Conservation (phyloP, 2,797 vertebrate species). For the Spinibarbus caldwelli region DNA sequence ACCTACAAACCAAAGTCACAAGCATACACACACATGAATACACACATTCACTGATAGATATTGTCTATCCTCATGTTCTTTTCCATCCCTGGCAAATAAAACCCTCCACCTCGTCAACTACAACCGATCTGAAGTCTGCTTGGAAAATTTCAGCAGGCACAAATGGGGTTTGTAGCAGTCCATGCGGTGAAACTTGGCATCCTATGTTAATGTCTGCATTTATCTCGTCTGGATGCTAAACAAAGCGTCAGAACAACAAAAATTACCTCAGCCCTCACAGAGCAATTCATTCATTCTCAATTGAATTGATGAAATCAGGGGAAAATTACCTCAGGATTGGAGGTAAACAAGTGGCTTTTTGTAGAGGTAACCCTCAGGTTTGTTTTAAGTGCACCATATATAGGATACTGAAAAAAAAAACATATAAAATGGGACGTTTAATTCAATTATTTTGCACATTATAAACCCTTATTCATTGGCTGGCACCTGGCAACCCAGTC, state of each 20-base stretch:
- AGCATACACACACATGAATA: conserved; percentile 27
- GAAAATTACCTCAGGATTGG: conserved; percentile 24
- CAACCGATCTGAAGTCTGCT: conserved; percentile 69
- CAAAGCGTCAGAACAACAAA: neutral
- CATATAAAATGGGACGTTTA: conserved; percentile 27
- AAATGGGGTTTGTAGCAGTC: conserved; percentile 66
- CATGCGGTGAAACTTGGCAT: conserved; percentile 70
- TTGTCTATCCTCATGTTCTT: conserved; percentile 71
- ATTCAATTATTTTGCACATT: conserved; percentile 53
- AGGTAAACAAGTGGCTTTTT: conserved; percentile 26
- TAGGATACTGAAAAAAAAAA: conserved; percentile 28
- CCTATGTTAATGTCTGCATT: conserved; percentile 65
- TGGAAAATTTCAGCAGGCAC: conserved; percentile 79
- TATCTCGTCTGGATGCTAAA: conserved; percentile 51
- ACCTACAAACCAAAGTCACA: conserved; percentile 19
- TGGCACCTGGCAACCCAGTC: conserved; percentile 53
- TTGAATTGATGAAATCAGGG: conserved; percentile 24
- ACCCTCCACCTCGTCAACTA: conserved; percentile 72
- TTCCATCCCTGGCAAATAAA: conserved; percentile 78
- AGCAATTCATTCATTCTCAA: conserved; percentile 36
- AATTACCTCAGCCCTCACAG: conserved; percentile 33
- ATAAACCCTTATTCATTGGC: conserved; percentile 45
- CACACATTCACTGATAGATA: conserved; percentile 41
- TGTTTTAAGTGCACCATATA: conserved; percentile 44
- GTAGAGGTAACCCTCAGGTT: neutral